Conservation (phyloP, 2,888 invertebrate species). For the Drosophila helvetica region DNA sequence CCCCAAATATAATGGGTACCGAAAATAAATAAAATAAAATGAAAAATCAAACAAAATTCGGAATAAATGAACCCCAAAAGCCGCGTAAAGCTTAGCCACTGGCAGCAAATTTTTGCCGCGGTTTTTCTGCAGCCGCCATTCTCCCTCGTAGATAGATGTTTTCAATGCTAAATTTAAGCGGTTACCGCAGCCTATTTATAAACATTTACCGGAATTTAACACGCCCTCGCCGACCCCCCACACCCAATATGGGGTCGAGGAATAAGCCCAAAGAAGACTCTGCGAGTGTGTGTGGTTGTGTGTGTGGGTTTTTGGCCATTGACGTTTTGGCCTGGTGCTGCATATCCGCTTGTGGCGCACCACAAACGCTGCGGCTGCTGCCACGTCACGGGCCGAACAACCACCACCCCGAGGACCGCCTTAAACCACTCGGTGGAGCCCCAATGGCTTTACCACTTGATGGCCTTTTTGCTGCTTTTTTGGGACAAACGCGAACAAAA, state of each 20-base stretch:
- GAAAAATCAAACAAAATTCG: constrained; percentile 35
- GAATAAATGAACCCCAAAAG: constrained; percentile 34
- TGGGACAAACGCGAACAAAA: constrained; percentile 22
- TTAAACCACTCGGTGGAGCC: not conserved
- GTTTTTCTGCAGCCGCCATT: constrained; percentile 44
- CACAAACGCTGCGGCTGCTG: constrained; percentile 68
- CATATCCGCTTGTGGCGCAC: constrained; percentile 66
- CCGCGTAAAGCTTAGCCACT: constrained; percentile 35
- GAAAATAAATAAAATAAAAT: constrained; percentile 21
- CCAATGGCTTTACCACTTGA: constrained; percentile 22
- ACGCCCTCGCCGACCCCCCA: constrained; percentile 15
- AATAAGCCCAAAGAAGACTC: no score
- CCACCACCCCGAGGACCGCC: not conserved
- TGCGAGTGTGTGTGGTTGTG: not conserved
- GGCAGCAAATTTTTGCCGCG: constrained; percentile 48
- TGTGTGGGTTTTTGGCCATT: constrained; percentile 19
- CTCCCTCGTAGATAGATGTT: constrained; percentile 23
- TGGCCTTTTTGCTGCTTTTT: constrained; percentile 44
- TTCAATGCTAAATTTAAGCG: constrained; percentile 61
- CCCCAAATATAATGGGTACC: not conserved
- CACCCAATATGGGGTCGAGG: not conserved
- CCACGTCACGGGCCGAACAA: not conserved
- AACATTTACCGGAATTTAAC: constrained; percentile 63
- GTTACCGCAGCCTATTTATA: constrained; percentile 70
- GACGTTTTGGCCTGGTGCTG: constrained; percentile 24